phyloP scores from a whole-genome alignment of 2,797 vertebrate genomes.

The Pseudopleuronectes americanus region DNA sequence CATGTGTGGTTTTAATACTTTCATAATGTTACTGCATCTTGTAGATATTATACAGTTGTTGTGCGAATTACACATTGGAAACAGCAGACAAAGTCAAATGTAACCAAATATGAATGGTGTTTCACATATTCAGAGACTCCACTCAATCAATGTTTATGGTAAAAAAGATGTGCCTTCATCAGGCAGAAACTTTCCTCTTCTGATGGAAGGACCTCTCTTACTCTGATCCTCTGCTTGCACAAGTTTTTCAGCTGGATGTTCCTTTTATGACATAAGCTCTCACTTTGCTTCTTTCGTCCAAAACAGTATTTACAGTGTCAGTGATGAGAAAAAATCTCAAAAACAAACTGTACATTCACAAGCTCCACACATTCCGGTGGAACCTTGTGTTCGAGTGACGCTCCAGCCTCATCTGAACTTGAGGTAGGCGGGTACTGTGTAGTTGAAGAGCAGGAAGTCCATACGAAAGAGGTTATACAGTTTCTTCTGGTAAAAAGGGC shows the following conservation, averaged over 20 bases:
- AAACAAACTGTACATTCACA: constrained; percentile 4
- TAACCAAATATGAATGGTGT: constrained; percentile 26
- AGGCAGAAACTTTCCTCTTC: constrained; percentile 2
- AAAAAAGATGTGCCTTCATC: constrained; percentile 17
- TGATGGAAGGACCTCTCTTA: constrained; percentile 20
- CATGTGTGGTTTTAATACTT: constrained; percentile 34
- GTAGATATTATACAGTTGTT: constrained; percentile 46
- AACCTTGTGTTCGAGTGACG: constrained; percentile 5
- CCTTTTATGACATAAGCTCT: neutral
- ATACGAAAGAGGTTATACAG: constrained; percentile 93
- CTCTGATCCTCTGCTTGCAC: neutral
- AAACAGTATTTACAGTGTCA: constrained; percentile 21
- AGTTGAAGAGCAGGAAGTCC: constrained; percentile 96
- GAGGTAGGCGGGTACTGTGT: constrained; percentile 89
- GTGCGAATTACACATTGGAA: constrained; percentile 55
- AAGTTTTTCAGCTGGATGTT: constrained; percentile 3
- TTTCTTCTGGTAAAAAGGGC: constrained; percentile 91
- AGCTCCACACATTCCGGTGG: constrained; percentile 4
- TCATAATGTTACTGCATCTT: constrained; percentile 24
- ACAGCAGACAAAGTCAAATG: constrained; percentile 46
- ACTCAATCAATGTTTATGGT: constrained; percentile 34
- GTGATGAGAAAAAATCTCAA: neutral
- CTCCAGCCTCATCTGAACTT: constrained; percentile 82
- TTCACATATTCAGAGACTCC: constrained; percentile 59
- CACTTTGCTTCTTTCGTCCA: neutral